Conservation (phyloP, 2,797 vertebrate genomes). For the Mallotus villosus region DNA sequence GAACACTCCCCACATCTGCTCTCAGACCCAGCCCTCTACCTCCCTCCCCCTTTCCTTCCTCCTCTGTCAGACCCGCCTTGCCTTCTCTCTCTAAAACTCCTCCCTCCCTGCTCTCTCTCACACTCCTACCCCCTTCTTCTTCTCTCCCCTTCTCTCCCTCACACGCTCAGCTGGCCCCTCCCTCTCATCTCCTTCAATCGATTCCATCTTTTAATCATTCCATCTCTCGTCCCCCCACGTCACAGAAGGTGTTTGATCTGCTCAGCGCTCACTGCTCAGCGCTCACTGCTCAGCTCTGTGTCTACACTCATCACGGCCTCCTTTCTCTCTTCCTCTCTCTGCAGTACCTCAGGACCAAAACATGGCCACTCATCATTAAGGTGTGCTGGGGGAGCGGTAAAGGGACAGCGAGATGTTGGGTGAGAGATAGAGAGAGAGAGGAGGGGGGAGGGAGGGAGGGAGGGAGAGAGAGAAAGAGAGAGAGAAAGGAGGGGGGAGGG, state of each 20-base stretch:
- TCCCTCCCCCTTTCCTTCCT: conserved; percentile 35
- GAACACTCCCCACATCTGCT: conserved; percentile 70
- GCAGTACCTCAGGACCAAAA: neutral
- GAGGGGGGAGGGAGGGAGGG: too few species aligned
- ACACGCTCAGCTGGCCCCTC: neutral
- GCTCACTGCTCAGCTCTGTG: neutral
- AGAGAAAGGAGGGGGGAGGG: neutral
- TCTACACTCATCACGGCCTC: neutral
- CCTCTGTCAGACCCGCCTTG: neutral
- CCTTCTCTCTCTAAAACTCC: conserved; percentile 14
- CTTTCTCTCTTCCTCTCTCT: conserved; percentile 2
- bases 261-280: neutral
- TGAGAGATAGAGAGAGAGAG: neutral
- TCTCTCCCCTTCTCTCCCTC: conserved; percentile 39
- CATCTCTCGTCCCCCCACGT: neutral
- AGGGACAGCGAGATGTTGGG: neutral
- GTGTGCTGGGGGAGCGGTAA: neutral
- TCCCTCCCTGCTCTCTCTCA: conserved; percentile 48
- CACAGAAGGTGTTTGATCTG: neutral
- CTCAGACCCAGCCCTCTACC: conserved; percentile 61
- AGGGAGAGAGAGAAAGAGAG: neutral
- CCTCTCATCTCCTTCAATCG: neutral
- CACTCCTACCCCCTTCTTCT: conserved; percentile 19
- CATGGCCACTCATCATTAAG: neutral
- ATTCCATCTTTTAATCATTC: neutral